phyloP scores from a whole-genome alignment of 2,888 invertebrate genomes.

The Mellilla xanthometata region DNA sequence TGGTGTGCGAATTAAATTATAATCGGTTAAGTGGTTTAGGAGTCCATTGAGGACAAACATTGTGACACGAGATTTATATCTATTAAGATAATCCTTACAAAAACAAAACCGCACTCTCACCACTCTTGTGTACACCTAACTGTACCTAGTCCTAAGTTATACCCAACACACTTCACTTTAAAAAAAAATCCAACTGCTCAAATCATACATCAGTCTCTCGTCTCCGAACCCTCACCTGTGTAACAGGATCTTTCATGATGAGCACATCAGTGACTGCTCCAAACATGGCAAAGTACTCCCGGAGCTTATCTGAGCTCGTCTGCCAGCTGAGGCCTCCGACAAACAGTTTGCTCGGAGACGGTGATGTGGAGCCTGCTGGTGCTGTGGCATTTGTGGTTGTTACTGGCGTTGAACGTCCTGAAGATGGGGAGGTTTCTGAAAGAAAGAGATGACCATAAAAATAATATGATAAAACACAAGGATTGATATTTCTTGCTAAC shows the following conservation, averaged over 20 bases:
- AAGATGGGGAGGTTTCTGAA: constrained; percentile 83
- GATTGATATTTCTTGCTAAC: no score
- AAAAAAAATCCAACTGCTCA: no score
- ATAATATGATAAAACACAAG: no score
- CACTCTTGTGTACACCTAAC: no score
- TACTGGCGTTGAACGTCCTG: constrained; percentile 88
- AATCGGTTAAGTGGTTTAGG: no score
- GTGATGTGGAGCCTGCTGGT: constrained; percentile 58
- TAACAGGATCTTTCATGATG: constrained; percentile 97
- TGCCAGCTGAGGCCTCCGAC: constrained; percentile 97
- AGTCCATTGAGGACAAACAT: no score
- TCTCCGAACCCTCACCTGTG: constrained; percentile 85
- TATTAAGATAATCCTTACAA: no score
- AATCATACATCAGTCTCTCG: background rate
- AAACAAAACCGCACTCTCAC: no score
- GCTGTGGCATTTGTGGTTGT: constrained; percentile 50
- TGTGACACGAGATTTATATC: no score
- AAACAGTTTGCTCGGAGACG: constrained; percentile 92
- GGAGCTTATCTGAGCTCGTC: constrained; percentile 95
- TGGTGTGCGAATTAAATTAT: no score
- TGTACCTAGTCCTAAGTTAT: no score
- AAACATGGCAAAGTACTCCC: constrained; percentile 96
- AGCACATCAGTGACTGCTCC: constrained; percentile 95
- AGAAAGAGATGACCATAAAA: background rate
- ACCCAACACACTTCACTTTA: no score